A percentile compares a stretch with the other conserved stretches of the same genome.
Conservation (phyloP, 2,797 vertebrate species). For the Kryptolebias ocellatus region DNA sequence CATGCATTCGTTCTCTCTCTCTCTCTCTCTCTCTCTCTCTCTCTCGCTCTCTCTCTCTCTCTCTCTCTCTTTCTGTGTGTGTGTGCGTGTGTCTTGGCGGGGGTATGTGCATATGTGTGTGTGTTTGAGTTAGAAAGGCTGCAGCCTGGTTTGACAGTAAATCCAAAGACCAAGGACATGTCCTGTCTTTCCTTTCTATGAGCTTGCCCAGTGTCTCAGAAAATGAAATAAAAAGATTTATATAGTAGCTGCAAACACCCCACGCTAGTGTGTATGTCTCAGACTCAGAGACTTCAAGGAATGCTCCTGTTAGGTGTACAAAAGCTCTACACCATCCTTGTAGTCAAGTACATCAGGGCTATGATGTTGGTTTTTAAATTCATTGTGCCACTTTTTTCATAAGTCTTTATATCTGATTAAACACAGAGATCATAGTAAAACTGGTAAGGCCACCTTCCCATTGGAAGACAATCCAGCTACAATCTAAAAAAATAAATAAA, state of each 20-base stretch:
- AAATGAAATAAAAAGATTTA: slow-evolving; percentile 86
- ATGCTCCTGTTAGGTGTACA: neutral
- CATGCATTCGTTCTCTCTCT: slow-evolving; percentile 30
- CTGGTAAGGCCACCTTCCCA: neutral
- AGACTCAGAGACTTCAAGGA: neutral
- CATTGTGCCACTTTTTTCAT: neutral
- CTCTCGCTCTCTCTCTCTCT: too few relatives aligned
- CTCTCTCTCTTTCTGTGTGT: slow-evolving; percentile 13
- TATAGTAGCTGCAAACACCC: slow-evolving; percentile 74
- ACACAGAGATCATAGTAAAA: neutral
- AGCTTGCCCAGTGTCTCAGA: slow-evolving; percentile 82
- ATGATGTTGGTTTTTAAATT: neutral
- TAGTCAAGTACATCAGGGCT: neutral
- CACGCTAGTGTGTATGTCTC: neutral
- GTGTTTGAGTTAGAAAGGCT: slow-evolving; percentile 16
- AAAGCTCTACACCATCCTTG: neutral
- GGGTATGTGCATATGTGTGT: slow-evolving; percentile 15
- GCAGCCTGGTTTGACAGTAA: slow-evolving; percentile 72
- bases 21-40: too few relatives aligned
- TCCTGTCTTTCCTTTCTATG: slow-evolving; percentile 79
- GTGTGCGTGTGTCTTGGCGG: slow-evolving; percentile 7
- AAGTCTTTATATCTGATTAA: neutral
- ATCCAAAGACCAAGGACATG: slow-evolving; percentile 79
- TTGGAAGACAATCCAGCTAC: too few relatives aligned
- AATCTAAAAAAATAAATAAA: too few relatives aligned